Conservation (phyloP, 2,797 vertebrate species). For the Siniperca undulata region DNA sequence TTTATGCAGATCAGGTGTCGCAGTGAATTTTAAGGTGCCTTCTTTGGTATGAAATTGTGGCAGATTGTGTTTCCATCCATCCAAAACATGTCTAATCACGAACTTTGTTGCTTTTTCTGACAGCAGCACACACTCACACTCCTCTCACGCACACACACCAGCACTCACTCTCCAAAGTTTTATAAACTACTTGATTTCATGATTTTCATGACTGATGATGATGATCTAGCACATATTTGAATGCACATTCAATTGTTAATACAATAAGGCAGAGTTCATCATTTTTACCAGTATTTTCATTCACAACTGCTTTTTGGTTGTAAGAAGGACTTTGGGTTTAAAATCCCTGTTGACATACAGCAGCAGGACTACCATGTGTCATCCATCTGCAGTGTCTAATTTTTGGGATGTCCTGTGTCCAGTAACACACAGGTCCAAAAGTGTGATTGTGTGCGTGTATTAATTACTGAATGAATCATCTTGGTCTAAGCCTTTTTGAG, state of each 20-base stretch:
- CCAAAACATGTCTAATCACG: not conserved
- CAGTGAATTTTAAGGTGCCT: conserved; percentile 3
- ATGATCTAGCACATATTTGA: not conserved
- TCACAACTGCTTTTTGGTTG: not conserved
- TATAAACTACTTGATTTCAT: not conserved
- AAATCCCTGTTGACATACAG: not conserved
- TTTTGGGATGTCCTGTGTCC: not conserved
- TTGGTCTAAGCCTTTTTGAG: not conserved
- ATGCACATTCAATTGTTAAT: not conserved
- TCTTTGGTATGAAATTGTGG: conserved; percentile 2
- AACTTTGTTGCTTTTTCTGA: not conserved
- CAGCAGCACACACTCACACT: not conserved
- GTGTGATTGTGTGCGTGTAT: not conserved
- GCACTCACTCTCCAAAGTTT: not conserved
- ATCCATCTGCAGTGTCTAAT: not conserved
- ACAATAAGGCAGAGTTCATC: not conserved
- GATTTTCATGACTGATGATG: not conserved
- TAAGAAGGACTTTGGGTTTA: not conserved
- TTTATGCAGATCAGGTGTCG: conserved; percentile 21
- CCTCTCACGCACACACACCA: not conserved
- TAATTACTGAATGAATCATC: not conserved
- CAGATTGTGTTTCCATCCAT: not conserved
- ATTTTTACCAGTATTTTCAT: not conserved
- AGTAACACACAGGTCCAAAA: not conserved
- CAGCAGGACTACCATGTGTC: not conserved